Conservation (phyloP, 1,140 invertebrate species). For the Helicoverpa zea region DNA sequence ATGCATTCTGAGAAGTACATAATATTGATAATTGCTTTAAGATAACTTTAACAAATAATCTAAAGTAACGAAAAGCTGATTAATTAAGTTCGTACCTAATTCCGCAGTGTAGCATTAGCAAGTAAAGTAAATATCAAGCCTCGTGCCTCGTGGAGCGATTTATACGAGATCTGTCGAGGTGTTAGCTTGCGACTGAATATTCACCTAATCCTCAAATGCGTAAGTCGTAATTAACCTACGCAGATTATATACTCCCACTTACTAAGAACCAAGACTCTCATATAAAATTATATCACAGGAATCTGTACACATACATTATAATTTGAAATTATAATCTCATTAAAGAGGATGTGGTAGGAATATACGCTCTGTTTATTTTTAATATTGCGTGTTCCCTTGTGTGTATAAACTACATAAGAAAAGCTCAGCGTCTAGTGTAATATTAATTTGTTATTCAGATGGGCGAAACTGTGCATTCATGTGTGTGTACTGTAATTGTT, state of each 20-base stretch:
- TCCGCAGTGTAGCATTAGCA: neutral
- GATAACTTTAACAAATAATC: no score
- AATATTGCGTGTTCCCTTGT: no score
- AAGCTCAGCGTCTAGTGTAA: no score
- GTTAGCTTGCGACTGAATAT: constrained; percentile 30
- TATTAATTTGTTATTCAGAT: neutral
- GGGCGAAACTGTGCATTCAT: neutral
- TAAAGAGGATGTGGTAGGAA: neutral
- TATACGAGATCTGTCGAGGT: constrained; percentile 16
- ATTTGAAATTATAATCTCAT: neutral
- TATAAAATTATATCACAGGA: constrained; percentile 2
- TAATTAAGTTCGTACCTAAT: neutral
- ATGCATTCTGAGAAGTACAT: no score
- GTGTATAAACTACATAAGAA: no score
- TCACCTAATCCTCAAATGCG: constrained; percentile 37
- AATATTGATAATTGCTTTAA: no score
- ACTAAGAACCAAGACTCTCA: neutral
- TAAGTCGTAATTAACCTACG: constrained; percentile 43
- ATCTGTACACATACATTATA: neutral
- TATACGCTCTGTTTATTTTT: neutral
- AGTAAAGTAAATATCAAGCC: neutral
- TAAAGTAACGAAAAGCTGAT: no score
- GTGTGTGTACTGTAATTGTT: no score
- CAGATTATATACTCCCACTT: constrained; percentile 19
- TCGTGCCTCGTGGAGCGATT: neutral